Evolutionary conservation across 2,797 vertebrate genomes (phyloP), one percentile per base, ranked within the genome.

Genomic region (Coilia nasus): DNA sequence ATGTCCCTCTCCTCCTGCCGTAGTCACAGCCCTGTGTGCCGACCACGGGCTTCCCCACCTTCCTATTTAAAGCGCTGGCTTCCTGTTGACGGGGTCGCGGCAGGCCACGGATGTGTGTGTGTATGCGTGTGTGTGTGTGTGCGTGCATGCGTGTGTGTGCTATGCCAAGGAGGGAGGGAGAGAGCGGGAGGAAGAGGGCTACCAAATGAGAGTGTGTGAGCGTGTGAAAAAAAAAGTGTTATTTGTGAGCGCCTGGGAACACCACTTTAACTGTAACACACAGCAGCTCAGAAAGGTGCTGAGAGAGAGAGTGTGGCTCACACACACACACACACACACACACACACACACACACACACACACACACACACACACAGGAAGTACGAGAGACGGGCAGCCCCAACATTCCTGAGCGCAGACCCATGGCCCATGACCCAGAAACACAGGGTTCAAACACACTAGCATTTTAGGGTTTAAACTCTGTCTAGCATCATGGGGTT

Each of bases 141-240:
- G 88, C 88, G 87, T 89, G 86, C 44, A 83, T 57, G 62, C n/a
- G 81, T 60, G 64, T 75, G 82, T 85, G 56, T 7, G 23, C 17
- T 21, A 6, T 60, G 19, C 4, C 2, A 2, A 6, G 57, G 19
- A n/a, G 19, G 57, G 57, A 60, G 59, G 19, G 59, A 19, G 2
- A 0, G 6, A 60, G 60, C 7, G 60, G n/a, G 60, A 21, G 19
- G 4, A 21, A 21, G 21, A 54, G 50, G 12, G 50, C 10, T 11
- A 54, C 10, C 10, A 28, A 14, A 25, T 3, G 23, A 71, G 14
- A 71, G 12, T 25, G 64, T 62, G 60, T 62, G n/a, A 62, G 23
- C 23, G 60, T 71, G 64, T 71, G 64, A 71, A 71, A 71, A 31
- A 71, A 71, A 71, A 31, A 2, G 64, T 71, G 25, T 28, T 71